Base-by-base conservation (phyloP, 2,113 vertebrate genomes). In the Centropristis striata region DNA sequence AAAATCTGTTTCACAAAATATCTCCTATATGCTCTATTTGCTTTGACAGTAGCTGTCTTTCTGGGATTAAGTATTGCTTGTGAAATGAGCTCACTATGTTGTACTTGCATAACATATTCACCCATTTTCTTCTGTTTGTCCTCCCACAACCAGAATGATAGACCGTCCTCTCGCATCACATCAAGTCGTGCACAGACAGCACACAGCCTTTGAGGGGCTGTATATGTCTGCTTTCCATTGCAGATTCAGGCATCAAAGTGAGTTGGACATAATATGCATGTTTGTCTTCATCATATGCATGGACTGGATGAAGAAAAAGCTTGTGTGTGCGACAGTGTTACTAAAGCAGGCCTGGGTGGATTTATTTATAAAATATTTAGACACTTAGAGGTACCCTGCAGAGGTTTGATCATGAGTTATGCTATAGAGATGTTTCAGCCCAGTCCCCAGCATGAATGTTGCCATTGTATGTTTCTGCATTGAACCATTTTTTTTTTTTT, bases 1-100 rank as follows among this genome's bases (percentile, higher is more conserved):
- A 72, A 81, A 71, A 79, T 74, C 61, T 18, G 57, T 78, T 80
- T 82, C 10, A 59, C 51, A 53, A 51, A 85, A 64, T 53, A 58
- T 64, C 18, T 61, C 44, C 49, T 66, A 37, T 61, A 50, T 70
- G 69, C 83, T 89, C 75, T 61, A 66, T 83, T 88, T 86, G 65
- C 72, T 83, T 57, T 70, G 80, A 83, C 75, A 71, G 58, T 37
- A 14, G 36, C 53, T 73, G 74, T 75, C 76, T 79, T 65, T 78
- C 37, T 66, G 60, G 59, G 80, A 84, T 86, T 84, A 80, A 75
- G 25, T 42, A 20, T 11, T 54, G 70, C 72, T 83, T 71, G 39
- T 60, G 50, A 73, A 72, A 73, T 54, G 57, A 21, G 53, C 65
- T 79, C 54, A 25, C 42, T 68, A n/a, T 60, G 60, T 65, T 47